Evolutionary conservation across 2,797 vertebrate genomes (phyloP).

Genomic region (Melanotaenia maccullochi): DNA sequence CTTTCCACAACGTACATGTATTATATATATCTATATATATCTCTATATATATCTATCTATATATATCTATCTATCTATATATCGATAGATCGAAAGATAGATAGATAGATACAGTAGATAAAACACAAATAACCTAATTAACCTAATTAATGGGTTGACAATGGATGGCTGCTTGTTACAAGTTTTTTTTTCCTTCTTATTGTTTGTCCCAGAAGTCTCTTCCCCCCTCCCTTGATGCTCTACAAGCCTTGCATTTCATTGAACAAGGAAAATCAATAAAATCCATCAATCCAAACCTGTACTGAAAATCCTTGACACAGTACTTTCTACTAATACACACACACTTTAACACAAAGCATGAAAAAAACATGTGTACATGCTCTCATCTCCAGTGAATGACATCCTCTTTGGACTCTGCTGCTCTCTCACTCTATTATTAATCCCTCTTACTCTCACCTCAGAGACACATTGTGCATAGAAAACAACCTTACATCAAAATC

Average conservation of each 20-base stretch:
- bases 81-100: too few species aligned
- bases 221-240: slow-evolving; percentile 16
- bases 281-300: slow-evolving; percentile 64
- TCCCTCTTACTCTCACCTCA: slow-evolving; percentile 58
- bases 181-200: slow-evolving; percentile 38
- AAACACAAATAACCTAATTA: too few species aligned
- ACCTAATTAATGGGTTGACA: slow-evolving; percentile 37
- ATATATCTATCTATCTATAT: too few species aligned
- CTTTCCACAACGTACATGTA: too few species aligned
- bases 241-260: slow-evolving; percentile 51
- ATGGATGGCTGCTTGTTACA: slow-evolving; percentile 28
- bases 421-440: slow-evolving; percentile 72
- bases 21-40: too few species aligned
- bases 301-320: slow-evolving; percentile 62
- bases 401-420: slow-evolving; percentile 39
- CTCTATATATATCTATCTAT: too few species aligned
- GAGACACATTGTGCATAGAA: not conserved
- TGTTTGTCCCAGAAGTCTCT: slow-evolving; percentile 46
- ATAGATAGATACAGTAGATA: too few species aligned
- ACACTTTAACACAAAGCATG: slow-evolving; percentile 32
- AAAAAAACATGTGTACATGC: slow-evolving; percentile 9
- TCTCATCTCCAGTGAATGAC: slow-evolving; percentile 45
- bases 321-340: slow-evolving; percentile 29
- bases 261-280: slow-evolving; percentile 74
- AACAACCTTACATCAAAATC: slow-evolving; percentile 19